Conservation (phyloP, 2,797 vertebrate species). For the Coregonus ussuriensis region DNA sequence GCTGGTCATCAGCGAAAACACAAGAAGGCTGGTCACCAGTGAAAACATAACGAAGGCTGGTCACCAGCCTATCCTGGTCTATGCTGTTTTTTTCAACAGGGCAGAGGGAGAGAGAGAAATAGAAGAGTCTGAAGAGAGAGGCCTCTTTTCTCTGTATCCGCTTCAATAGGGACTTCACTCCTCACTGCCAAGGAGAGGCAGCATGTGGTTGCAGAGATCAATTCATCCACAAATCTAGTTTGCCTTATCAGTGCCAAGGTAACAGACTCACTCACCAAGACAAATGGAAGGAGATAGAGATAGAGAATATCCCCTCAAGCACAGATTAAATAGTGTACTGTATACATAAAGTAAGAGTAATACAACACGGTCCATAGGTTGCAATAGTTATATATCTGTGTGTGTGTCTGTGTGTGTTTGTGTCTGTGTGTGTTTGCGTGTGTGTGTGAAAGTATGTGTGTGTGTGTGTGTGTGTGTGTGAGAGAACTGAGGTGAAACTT, state of each 20-base stretch:
- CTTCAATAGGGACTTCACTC: not conserved
- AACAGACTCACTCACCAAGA: constrained; percentile 37
- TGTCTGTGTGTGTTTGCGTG: not conserved
- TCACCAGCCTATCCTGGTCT: too few relatives aligned
- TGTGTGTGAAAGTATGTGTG: not conserved
- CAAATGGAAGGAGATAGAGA: constrained; percentile 54
- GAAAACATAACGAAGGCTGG: too few relatives aligned
- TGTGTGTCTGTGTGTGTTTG: not conserved
- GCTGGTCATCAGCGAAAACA: too few relatives aligned
- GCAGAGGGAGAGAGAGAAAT: too few relatives aligned
- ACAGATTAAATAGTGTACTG: not conserved
- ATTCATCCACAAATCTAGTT: constrained; percentile 65
- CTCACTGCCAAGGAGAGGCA: constrained; percentile 63
- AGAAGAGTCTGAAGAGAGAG: constrained; percentile 38
- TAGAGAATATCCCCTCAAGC: constrained; percentile 22
- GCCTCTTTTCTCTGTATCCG: not conserved
- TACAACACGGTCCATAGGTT: constrained; percentile 18
- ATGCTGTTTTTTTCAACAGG: too few relatives aligned
- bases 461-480: not conserved
- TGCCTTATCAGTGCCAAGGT: constrained; percentile 68
- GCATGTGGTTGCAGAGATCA: constrained; percentile 64
- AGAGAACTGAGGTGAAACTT: constrained; percentile 29
- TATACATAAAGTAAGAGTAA: constrained; percentile 9
- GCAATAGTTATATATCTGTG: not conserved
- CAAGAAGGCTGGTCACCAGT: too few relatives aligned